Evolutionary conservation across 2,888 invertebrate genomes (phyloP), one percentile per base, ranked within the genome.

Genomic region (Caenorhabditis japonica): DNA sequence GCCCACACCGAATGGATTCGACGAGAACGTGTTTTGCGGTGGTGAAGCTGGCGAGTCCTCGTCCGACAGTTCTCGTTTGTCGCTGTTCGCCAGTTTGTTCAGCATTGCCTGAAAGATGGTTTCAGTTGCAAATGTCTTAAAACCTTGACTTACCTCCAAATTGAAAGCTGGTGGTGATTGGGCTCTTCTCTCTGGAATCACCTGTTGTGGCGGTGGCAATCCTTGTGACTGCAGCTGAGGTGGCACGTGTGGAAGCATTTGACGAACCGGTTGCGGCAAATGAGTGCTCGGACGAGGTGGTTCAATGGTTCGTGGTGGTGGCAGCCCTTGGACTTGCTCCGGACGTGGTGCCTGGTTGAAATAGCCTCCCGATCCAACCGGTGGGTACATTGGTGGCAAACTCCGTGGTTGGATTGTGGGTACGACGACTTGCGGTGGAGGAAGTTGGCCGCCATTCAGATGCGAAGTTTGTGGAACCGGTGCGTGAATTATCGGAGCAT

Each of bases 31-130:
- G 5, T 47, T 39, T 39, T 66, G 60, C 4, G 77, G 77, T 17
- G 80, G 80, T 23, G 78, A 78, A 12, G 80, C 77, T 8, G 80
- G 80, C 30, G 78, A 78, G 8, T 80, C 77, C 12, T 75, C 70
- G n/a, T 23, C 36, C 12, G 44, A 23, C 39, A 21, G 17, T 8
- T 10, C 41, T 21, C 25, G 7, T 4, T 19, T 25, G 15, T 27
- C 53, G 12, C 75, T 71, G n/a, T 79, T 75, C 12, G 82, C 78
- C 39, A 84, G 66, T 41, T 77, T 75, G 41, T 76, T 76, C 25
- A 83, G 64, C 82, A 84, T 83, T 7, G 75, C 76, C 73, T 73
- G 56, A 1, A 61, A 60, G 59, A 39, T 36, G 21, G 3, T 19
- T 51, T 51, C 19, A 34, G 21, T 15, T 33, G 19, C 5, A 19